Conservation (phyloP, 2,113 vertebrate species). For the Toxotes chatareus region DNA sequence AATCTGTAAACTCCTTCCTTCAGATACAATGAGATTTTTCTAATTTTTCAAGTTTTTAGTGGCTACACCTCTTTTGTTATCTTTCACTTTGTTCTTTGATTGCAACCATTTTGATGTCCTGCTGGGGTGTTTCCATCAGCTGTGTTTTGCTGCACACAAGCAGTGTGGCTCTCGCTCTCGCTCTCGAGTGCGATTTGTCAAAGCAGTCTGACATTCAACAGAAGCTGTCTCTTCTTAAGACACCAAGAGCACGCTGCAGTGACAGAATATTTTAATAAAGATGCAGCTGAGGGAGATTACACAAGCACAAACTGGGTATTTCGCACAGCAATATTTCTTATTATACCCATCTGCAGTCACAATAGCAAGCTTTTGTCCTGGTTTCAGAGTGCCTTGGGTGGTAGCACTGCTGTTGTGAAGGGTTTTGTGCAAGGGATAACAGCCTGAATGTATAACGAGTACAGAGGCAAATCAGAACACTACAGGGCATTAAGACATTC, state of each 20-base stretch:
- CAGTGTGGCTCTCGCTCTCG: conserved; percentile 41
- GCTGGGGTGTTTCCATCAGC: conserved; percentile 37
- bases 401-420: conserved; percentile 30
- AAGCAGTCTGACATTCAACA: conserved; percentile 63
- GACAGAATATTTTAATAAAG: conserved; percentile 71
- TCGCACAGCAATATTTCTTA: conserved; percentile 57
- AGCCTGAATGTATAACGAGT: conserved; percentile 16
- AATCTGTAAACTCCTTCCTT: no score
- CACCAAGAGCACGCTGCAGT: conserved; percentile 41
- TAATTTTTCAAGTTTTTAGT: not conserved
- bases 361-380: conserved; percentile 48
- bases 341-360: conserved; percentile 52
- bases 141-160: conserved; percentile 25
- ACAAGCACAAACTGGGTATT: conserved; percentile 54
- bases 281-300: conserved; percentile 60
- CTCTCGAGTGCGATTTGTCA: conserved; percentile 57
- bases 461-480: conserved; percentile 38
- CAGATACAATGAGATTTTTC: not conserved
- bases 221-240: conserved; percentile 59
- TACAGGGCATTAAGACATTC: conserved; percentile 24
- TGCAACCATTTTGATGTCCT: conserved; percentile 1
- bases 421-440: conserved; percentile 28
- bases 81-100: not conserved
- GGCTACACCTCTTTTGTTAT: conserved; percentile 16
- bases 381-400: conserved; percentile 41